These are phyloP conservation scores for Pterocles gutturalis DNA, from an alignment of 2,113 vertebrate genomes.

Conservation along the genomic window DNA sequence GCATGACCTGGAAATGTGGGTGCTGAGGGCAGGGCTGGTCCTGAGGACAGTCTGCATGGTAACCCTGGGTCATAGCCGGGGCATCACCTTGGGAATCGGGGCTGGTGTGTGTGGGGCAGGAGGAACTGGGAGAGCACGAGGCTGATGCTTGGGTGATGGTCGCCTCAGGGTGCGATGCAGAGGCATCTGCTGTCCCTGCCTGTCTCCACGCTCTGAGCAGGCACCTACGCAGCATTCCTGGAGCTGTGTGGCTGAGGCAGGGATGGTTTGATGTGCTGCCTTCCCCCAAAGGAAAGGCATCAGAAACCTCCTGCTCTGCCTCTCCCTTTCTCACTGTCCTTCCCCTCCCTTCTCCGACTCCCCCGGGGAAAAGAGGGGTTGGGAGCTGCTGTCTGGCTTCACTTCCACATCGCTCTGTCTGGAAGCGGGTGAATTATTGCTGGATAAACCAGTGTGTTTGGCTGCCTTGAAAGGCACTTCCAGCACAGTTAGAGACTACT, in stretches of 20 bases:
- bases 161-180: fast-evolving
- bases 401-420: background rate
- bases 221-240: background rate
- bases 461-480: background rate
- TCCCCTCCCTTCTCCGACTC: background rate
- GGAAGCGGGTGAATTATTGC: background rate
- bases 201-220: background rate
- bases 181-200: background rate
- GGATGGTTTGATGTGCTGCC: fast-evolving
- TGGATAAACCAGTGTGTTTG: background rate
- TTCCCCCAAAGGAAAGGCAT: fast-evolving
- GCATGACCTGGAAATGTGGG: fast-evolving
- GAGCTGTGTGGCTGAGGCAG: fast-evolving
- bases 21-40: background rate
- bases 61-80: no score
- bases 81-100: fast-evolving
- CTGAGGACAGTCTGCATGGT: fast-evolving
- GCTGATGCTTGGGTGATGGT: background rate
- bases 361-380: background rate
- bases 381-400: background rate
- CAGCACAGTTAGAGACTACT: background rate
- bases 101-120: background rate
- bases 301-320: background rate
- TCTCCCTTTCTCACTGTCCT: background rate
- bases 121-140: background rate